Conservation (phyloP, 2,797 vertebrate genomes). For the Peromyscus melanophrys region DNA sequence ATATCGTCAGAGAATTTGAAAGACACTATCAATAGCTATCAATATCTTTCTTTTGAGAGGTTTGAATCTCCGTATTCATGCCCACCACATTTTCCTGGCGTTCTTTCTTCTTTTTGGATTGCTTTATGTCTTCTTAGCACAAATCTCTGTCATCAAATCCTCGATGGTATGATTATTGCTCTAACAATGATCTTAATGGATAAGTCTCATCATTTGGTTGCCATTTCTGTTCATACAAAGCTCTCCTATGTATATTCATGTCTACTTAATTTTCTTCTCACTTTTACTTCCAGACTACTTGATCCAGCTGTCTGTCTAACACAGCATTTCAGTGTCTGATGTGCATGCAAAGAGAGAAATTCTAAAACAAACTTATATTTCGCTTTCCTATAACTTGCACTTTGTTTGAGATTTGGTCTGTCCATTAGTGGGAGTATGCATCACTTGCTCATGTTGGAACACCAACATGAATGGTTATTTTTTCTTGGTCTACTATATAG, state of each 20-base stretch:
- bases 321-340: background rate
- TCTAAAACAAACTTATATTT: background rate
- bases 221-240: background rate
- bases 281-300: background rate
- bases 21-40: background rate
- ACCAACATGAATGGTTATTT: background rate
- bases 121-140: background rate
- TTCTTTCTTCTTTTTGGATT: background rate
- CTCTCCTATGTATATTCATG: background rate
- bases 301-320: background rate
- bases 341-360: background rate
- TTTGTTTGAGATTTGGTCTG: background rate
- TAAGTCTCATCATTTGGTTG: background rate
- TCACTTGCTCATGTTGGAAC: background rate
- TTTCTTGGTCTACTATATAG: background rate
- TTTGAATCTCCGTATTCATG: background rate
- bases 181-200: background rate
- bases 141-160: background rate
- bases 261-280: background rate
- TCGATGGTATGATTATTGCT: background rate
- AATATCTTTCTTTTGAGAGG: background rate
- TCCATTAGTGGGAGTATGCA: background rate
- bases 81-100: fast-evolving
- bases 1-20: background rate
- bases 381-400: background rate